These are phyloP conservation scores for Myripristis murdjan DNA, from an alignment of 2,797 vertebrate species.

Conservation along the genomic window DNA sequence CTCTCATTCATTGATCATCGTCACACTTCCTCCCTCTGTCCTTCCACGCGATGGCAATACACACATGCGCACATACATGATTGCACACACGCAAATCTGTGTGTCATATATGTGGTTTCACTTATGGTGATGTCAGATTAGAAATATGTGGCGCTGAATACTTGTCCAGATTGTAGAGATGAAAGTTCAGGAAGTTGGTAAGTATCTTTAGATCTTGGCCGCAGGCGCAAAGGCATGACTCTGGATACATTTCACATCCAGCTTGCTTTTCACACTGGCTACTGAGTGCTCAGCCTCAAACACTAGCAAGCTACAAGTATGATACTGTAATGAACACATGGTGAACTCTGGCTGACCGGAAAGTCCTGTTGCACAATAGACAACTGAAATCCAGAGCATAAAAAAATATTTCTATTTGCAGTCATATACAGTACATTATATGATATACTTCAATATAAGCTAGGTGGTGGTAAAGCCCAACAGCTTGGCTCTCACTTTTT, in stretches of 20 bases:
- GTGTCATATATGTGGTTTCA: constrained; percentile 33
- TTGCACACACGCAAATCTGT: constrained; percentile 5
- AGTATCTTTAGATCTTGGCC: constrained; percentile 36
- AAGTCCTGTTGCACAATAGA: constrained; percentile 29
- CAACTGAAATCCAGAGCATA: constrained; percentile 20
- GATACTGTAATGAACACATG: constrained; percentile 25
- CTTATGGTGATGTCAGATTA: constrained; percentile 59
- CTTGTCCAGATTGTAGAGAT: constrained; percentile 52
- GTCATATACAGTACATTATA: constrained; percentile 7
- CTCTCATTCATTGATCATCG: constrained; percentile 18
- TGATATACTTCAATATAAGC: neutral
- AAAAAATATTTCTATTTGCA: constrained; percentile 32
- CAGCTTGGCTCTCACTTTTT: neutral
- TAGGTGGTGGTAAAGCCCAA: neutral
- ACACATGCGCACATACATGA: neutral
- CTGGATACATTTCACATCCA: constrained; percentile 22
- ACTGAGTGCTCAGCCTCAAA: constrained; percentile 13
- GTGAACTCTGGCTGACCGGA: constrained; percentile 50
- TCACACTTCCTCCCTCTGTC: constrained; percentile 11
- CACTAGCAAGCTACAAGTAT: constrained; percentile 16
- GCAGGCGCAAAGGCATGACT: constrained; percentile 20
- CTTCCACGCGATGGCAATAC: neutral
- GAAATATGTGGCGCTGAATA: constrained; percentile 41
- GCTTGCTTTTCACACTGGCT: constrained; percentile 3
- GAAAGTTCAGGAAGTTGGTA: constrained; percentile 51